Base-by-base conservation (phyloP, 2,797 vertebrate genomes). In the Philypnodon macrostomus region DNA sequence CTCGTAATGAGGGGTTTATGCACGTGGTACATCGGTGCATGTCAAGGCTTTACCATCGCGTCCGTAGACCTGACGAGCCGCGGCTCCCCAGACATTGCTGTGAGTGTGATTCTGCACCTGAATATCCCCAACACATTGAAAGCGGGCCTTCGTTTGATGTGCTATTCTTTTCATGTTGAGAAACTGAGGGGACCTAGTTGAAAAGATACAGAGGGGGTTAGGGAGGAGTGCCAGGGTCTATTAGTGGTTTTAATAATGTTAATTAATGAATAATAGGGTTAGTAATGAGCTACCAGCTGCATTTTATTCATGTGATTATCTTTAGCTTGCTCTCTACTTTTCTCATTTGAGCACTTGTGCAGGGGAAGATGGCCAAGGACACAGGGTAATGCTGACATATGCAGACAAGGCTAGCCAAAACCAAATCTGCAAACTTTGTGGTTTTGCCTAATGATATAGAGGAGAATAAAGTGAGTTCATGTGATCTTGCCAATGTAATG, bases 171-270 rank as follows among this genome's bases (percentile, higher is more conserved):
- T 90, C 85, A 91, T 90, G 88, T 89, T 42, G 76, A 63, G 78
- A 56, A 86, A 75, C 70, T 38, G 75, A 75, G 78, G 83, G 85
- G 81, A 81, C 72, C 80, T 73, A 84, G 76, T 86, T 84, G 76
- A 85, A 86, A 88, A 76, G 80, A 81, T 73, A 69, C 58, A 62
- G 67, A n/a, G 70, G 73, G 80, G 78, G 66, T 58, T 61, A 34
- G 77, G 71, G 71, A 83, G 71, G 79, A 75, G 84, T 70, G 73
- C 49, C 47, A 70, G 42, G 84, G 70, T 85, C 81, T 81, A 78
- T 87, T 88, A 90, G 82, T 63, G 69, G 47, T 87, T 85, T 88
- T 90, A 90, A 91, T 90, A 87, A 88, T 89, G 86, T 87, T 89
- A 90, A 90, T 91, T 88, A 90, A 88, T 81, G 85, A 85, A 89